Conservation (phyloP, 1,140 invertebrate species). For the Frieseomelitta varia region DNA sequence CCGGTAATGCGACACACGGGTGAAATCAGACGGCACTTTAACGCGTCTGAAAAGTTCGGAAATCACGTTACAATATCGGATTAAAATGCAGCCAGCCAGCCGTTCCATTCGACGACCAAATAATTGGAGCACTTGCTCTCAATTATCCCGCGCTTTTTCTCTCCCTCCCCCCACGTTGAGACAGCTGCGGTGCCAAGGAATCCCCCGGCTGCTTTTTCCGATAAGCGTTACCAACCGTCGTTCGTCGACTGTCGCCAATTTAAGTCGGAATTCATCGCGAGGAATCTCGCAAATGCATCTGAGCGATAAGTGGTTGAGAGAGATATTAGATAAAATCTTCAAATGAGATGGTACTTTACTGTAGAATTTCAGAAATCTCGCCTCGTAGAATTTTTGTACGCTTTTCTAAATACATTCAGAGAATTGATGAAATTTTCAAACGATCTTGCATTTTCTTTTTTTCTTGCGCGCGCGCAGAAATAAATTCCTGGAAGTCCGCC, state of each 20-base stretch:
- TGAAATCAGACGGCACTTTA: not conserved
- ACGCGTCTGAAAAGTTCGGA: conserved; percentile 9
- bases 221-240: not conserved
- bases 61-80: conserved; percentile 32
- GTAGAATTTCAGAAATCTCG: no score
- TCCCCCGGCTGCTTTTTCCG: not conserved
- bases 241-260: not conserved
- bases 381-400: no score
- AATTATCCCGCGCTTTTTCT: conserved; percentile 19
- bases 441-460: no score
- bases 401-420: no score
- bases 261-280: not conserved
- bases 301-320: not conserved
- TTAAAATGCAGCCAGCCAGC: conserved; percentile 9
- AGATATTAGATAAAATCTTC: not conserved
- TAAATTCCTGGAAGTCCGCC: not conserved
- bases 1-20: not conserved
- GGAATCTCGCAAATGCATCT: not conserved
- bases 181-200: not conserved
- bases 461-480: not conserved
- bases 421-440: no score
- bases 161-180: no score
- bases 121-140: conserved; percentile 35
- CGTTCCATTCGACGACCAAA: conserved; percentile 15
- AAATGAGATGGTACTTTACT: not conserved